Conservation (phyloP, 1,140 invertebrate genomes). For the Venustaconcha ellipsiformis region DNA sequence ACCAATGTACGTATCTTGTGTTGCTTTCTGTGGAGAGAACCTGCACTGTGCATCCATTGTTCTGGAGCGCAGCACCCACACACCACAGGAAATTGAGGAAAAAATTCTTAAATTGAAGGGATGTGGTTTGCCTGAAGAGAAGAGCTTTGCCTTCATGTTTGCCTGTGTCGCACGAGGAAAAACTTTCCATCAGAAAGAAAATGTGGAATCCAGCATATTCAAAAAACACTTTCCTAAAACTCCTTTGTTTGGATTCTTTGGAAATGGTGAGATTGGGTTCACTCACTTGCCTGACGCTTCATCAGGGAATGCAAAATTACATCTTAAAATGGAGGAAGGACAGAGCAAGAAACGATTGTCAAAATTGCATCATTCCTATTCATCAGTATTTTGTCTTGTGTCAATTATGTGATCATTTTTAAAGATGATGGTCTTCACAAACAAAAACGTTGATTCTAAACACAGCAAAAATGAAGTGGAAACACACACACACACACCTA, state of each 20-base stretch:
- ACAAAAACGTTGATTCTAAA: no score
- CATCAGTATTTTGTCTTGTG: conserved; percentile 60
- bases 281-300: conserved; percentile 22
- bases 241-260: conserved; percentile 74
- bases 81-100: conserved; percentile 44
- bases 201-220: conserved; percentile 75
- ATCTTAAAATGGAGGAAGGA: conserved; percentile 1
- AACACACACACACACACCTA: no score
- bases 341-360: conserved; percentile 22
- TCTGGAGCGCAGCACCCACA: conserved; percentile 46
- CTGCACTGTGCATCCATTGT: conserved; percentile 54
- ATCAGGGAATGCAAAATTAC: neutral
- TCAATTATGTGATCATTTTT: conserved; percentile 41
- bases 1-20: no score
- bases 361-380: conserved; percentile 63
- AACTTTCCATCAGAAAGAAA: conserved; percentile 60
- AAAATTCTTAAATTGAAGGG: conserved; percentile 62
- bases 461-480: no score
- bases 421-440: neutral
- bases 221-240: conserved; percentile 73
- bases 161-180: conserved; percentile 73
- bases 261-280: conserved; percentile 75
- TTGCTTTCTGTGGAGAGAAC: conserved; percentile 16
- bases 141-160: conserved; percentile 74
- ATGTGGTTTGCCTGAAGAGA: conserved; percentile 57